Conservation (phyloP, 2,888 invertebrate genomes). For the Cremastobaeus sp. region DNA sequence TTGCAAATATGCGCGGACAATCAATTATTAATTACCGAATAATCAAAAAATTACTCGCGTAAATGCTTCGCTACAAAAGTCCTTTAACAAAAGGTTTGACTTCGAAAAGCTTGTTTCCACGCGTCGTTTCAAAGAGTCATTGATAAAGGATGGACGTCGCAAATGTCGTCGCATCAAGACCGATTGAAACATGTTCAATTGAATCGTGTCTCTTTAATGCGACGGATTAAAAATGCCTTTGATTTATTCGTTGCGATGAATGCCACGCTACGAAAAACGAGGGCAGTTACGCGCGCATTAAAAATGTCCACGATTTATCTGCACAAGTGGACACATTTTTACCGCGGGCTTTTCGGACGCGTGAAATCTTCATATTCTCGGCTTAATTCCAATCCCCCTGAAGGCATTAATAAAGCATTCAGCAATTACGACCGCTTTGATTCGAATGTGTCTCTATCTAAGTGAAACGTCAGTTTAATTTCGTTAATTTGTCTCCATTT, state of each 20-base stretch:
- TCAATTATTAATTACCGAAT: too few species aligned
- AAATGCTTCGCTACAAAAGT: too few species aligned
- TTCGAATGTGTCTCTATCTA: conserved; percentile 26
- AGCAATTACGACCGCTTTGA: conserved; percentile 19
- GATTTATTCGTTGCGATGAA: conserved; percentile 31
- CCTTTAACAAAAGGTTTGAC: too few species aligned
- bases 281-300: conserved; percentile 25
- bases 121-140: conserved; percentile 9
- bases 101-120: too few species aligned
- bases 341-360: background rate
- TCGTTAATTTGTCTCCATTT: conserved; percentile 9
- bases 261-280: conserved; percentile 20
- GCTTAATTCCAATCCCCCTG: conserved; percentile 17
- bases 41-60: too few species aligned
- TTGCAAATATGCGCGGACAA: too few species aligned
- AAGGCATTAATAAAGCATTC: conserved; percentile 34
- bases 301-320: conserved; percentile 41
- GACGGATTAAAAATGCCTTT: conserved; percentile 41
- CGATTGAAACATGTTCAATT: conserved; percentile 38
- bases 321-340: conserved; percentile 30
- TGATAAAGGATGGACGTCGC: conserved; percentile 20
- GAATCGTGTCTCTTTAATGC: conserved; percentile 41
- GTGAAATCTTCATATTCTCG: conserved; percentile 25
- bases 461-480: conserved; percentile 30
- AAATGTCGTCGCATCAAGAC: conserved; percentile 35